These are phyloP conservation scores for Mayetiola destructor DNA, from an alignment of 2,888 invertebrate species.

Conservation along the genomic window DNA sequence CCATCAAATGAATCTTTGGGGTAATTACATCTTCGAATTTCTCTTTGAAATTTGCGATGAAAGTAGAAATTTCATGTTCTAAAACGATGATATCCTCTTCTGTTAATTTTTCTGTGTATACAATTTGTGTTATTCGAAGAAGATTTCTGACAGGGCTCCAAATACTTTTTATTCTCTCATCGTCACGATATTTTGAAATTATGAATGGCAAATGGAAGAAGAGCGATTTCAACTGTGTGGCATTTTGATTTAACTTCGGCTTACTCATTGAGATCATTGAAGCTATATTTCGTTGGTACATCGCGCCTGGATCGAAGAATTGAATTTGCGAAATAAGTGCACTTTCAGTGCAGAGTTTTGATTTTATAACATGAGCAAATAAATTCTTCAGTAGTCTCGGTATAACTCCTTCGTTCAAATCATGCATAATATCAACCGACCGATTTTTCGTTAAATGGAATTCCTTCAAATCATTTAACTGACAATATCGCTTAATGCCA, in stretches of 20 bases:
- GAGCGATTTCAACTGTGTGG: neutral
- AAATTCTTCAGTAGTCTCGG: neutral
- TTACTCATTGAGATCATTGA: neutral
- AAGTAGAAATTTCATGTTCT: too few relatives aligned
- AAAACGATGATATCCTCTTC: too few relatives aligned
- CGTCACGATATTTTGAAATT: neutral
- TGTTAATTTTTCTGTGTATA: too few relatives aligned
- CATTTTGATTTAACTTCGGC: neutral
- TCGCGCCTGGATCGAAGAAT: neutral
- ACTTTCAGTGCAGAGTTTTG: neutral
- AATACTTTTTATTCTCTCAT: too few relatives aligned
- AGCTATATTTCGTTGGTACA: neutral
- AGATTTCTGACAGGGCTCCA: too few relatives aligned
- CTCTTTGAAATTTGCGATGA: too few relatives aligned
- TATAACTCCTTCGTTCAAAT: neutral
- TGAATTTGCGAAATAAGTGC: neutral
- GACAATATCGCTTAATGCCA: neutral
- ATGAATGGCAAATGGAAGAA: neutral
- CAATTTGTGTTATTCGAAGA: too few relatives aligned
- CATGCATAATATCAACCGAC: neutral
- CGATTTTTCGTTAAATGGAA: neutral
- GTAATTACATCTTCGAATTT: too few relatives aligned
- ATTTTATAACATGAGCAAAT: neutral
- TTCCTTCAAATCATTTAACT: neutral
- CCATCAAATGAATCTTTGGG: neutral